Evolutionary conservation across 2,888 invertebrate genomes (phyloP), one percentile per base, ranked within the genome.

Genomic region (Meghimatium bilineatum): DNA sequence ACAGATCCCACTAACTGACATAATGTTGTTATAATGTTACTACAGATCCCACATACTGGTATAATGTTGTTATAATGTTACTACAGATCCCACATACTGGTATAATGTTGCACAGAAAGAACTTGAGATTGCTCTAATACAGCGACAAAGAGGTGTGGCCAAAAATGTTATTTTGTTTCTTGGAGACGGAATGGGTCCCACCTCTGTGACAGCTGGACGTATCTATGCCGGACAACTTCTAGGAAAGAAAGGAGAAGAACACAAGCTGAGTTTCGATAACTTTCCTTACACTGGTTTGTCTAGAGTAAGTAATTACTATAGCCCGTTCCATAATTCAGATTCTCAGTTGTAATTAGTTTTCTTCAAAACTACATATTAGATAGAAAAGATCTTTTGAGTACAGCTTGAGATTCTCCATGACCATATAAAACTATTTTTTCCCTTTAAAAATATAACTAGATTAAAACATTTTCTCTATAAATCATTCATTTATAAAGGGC

Each of bases 211-310:
- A 60, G 91, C 91, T 8, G 90, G 90, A 8, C 86, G 92, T 69
- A 89, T 91, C 34, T 87, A 89, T 75, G 88, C 89, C 66, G 92
- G 92, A 3, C 91, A 92, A 86, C 67, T 84, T 36, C 36, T 14
- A 8, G 88, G 87, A 3, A 60, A 86, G 52, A 85, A 88, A 0
- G 96, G 96, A 0, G 96, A 96, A 92, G 96, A 96, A 89, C 94
- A 95, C 1, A 95, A 95, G 85, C 94, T 96, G 67, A 95, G 95
- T 20, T 96, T 96, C 95, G 96, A 96, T 90, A 95, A 95, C n/a
- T 96, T 96, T 88, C 96, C 96, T 0, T 95, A 96, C 82, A 95
- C 96, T 1, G 95, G 96, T 0, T 94, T 96, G 56, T 95, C 96
- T 38, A 96, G 96, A 95, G 96, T 96, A 56, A 82, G 71, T 12